Conservation (phyloP, 2,113 vertebrate species). For the Noctilio leporinus region DNA sequence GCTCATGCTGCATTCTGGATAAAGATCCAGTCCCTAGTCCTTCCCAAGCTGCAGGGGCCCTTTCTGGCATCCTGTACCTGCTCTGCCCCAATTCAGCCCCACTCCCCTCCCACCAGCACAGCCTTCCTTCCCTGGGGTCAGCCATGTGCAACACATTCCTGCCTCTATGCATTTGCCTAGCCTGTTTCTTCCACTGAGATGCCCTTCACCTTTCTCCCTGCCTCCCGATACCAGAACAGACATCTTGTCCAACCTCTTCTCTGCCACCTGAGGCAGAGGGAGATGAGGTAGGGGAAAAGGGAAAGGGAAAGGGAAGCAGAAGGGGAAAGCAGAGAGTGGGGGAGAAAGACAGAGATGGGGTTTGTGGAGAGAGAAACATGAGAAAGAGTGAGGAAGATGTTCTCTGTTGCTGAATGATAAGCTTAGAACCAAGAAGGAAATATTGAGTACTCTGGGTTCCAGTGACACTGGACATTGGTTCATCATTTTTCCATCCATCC, state of each 20-base stretch:
- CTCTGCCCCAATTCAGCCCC: background rate
- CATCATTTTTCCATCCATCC: background rate
- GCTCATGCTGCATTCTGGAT: background rate
- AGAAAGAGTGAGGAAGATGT: background rate
- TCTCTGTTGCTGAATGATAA: background rate
- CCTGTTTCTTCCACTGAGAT: slow-evolving; percentile 7
- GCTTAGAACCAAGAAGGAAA: background rate
- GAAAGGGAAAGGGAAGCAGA: background rate
- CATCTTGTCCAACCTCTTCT: slow-evolving; percentile 1
- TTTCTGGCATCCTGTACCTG: background rate
- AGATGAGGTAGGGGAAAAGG: background rate
- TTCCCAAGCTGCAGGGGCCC: background rate
- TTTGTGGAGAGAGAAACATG: too few relatives aligned
- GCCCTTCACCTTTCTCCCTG: slow-evolving; percentile 18
- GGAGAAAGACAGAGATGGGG: background rate
- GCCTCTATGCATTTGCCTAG: background rate
- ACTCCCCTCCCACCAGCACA: background rate
- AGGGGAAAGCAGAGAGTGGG: background rate
- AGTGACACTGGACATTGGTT: background rate
- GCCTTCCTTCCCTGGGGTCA: background rate
- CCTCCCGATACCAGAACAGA: slow-evolving; percentile 40
- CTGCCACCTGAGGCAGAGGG: background rate
- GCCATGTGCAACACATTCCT: background rate
- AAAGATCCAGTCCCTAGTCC: background rate
- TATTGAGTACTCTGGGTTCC: background rate